Base-by-base conservation (phyloP, 2,113 vertebrate species). In the Thalassarche chlororhynchos region DNA sequence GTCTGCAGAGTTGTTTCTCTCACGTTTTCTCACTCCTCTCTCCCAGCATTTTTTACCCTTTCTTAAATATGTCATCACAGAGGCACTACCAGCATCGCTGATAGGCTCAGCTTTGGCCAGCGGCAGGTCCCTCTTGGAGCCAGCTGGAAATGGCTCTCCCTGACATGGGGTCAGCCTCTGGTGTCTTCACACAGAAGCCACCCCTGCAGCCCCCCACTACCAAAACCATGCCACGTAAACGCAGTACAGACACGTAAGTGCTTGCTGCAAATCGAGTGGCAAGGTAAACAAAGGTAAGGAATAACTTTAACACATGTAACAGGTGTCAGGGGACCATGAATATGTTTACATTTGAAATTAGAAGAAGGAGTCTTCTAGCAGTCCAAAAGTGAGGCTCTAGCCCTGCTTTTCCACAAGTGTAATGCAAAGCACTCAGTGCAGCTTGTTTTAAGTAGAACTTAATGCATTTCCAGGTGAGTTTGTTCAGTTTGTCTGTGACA, bases 61-160 rank as follows among this genome's bases (percentile, higher is more conserved):
- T 89, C 31, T 62, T 46, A 77, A 84, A 66, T 14, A 21, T 0
- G 0, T 80, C 68, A 25, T 72, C 58, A 69, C 7, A 69, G 23
- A 68, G 25, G 14, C 40, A 54, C 19, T 84, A 49, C 38, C 47
- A 88, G 0, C 23, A 34, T 7, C 0, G 23, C n/a, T 36, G 15
- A 26, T 36, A 7, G 58, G 23, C 15, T 61, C 24, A 26, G 0
- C 32, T 62, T 52, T 66, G 61, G 23, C 40, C 66, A 70, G 51
- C 1, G 2, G 21, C 1, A 2, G 12, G 6, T 80, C 15, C 8
- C 1, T 42, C 42, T 42, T 51, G n/a, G 21, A 57, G 21, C 14
- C 1, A 3, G 12, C 17, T 65, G 51, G 42, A 64, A 49, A 14
- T 36, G n/a, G 5, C 31, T 52, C 34, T 42, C 21, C 36, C 25